Evolutionary conservation across 2,888 invertebrate genomes (phyloP).

Genomic region (Noctua comes): DNA sequence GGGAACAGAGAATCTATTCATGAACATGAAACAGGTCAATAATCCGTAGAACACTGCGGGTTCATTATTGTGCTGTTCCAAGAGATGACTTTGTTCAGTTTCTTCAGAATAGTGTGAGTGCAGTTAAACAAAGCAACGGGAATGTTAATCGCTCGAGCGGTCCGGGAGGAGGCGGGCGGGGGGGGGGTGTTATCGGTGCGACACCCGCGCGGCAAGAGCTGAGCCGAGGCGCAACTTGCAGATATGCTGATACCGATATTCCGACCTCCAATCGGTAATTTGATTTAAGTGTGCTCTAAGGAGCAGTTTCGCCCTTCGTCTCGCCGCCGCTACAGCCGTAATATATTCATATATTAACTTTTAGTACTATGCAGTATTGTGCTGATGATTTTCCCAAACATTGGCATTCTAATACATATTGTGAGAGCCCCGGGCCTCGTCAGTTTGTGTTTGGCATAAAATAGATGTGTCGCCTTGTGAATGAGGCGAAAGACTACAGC

Average conservation of each 20-base stretch:
- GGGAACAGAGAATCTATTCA: conserved; percentile 21
- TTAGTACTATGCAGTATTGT: not conserved
- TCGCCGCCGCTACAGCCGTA: not conserved
- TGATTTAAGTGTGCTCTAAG: conserved; percentile 58
- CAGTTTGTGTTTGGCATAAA: not conserved
- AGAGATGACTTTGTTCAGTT: conserved; percentile 4
- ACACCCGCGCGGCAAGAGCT: not conserved
- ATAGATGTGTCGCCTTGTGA: not conserved
- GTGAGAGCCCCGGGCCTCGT: not conserved
- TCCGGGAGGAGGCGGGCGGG: not conserved
- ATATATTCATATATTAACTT: conserved; percentile 2
- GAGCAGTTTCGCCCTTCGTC: not conserved
- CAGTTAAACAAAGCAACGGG: conserved; percentile 16
- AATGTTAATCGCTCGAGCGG: conserved; percentile 11
- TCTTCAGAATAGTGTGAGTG: not conserved
- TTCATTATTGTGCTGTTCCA: not conserved
- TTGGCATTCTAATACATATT: not conserved
- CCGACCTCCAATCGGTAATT: conserved; percentile 64
- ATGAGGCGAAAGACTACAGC: not conserved
- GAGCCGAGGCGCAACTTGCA: conserved; percentile 42
- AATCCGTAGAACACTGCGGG: not conserved
- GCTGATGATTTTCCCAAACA: not conserved
- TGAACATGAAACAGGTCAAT: conserved; percentile 17
- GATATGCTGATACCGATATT: conserved; percentile 64
- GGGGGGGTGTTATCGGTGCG: not conserved